Evolutionary conservation across 1,140 invertebrate species (phyloP).

Genomic region (Amyelois transitella): DNA sequence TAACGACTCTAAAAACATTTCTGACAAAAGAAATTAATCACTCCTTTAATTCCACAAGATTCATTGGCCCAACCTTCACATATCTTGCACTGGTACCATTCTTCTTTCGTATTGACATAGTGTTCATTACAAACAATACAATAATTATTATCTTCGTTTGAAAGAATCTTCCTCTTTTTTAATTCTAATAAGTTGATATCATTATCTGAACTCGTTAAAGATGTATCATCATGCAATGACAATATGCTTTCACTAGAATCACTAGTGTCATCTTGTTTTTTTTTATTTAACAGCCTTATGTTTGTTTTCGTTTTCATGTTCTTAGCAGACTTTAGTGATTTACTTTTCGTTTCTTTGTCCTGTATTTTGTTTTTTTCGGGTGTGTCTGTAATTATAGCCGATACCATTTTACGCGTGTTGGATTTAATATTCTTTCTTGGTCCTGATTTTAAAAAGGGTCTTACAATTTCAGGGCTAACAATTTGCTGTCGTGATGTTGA

Average conservation of each 20-base stretch:
- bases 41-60: too few species aligned
- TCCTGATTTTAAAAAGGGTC: not conserved
- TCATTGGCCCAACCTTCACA: not conserved
- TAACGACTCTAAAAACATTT: not conserved
- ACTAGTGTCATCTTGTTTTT: not conserved
- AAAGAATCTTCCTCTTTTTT: not conserved
- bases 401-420: not conserved
- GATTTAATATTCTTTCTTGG: not conserved
- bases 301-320: not conserved
- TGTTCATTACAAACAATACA: not conserved
- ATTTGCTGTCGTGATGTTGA: not conserved
- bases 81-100: not conserved
- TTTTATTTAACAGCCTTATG: not conserved
- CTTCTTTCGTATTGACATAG: not conserved
- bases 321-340: not conserved
- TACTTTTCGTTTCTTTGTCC: not conserved
- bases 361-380: not conserved
- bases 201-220: not conserved
- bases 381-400: not conserved
- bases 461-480: not conserved
- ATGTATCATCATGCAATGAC: too few species aligned
- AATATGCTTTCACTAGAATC: not conserved
- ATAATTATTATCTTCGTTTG: not conserved
- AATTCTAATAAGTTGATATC: not conserved
- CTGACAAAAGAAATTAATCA: too few species aligned